phyloP scores from a whole-genome alignment of 2,797 vertebrate genomes.

The Phoeniculus purpureus region DNA sequence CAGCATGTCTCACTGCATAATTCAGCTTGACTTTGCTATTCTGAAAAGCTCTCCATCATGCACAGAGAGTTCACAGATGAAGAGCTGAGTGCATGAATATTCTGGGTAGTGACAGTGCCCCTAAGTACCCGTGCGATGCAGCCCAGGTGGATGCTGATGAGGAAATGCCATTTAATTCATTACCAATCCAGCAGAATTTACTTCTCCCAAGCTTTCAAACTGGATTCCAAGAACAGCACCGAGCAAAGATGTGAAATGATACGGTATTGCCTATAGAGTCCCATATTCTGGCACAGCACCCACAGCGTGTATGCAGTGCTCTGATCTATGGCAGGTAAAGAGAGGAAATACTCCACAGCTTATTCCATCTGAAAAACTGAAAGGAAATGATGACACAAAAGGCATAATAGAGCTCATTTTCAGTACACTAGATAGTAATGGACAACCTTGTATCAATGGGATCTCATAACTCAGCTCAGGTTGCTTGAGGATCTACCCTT shows the following conservation, averaged over 20 bases:
- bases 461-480: neutral
- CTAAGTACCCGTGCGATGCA: neutral
- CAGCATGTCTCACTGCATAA: conserved; percentile 22
- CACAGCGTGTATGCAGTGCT: rapidly evolving
- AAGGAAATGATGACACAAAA: neutral
- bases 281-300: neutral
- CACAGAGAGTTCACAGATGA: conserved; percentile 44
- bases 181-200: neutral
- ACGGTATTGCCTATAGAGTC: neutral
- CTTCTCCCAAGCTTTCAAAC: neutral
- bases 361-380: neutral
- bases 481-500: neutral
- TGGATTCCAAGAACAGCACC: neutral
- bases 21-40: conserved; percentile 16
- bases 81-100: conserved; percentile 24
- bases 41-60: conserved; percentile 39
- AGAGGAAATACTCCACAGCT: neutral
- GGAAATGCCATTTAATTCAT: neutral
- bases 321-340: neutral
- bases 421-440: neutral
- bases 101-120: neutral
- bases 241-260: neutral
- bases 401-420: neutral
- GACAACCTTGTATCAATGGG: neutral
- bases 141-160: conserved; percentile 26